A percentile compares a stretch with the other conserved stretches of the same genome.
Evolutionary conservation across 2,797 vertebrate species (phyloP).

Genomic region (Pristis pectinata): DNA sequence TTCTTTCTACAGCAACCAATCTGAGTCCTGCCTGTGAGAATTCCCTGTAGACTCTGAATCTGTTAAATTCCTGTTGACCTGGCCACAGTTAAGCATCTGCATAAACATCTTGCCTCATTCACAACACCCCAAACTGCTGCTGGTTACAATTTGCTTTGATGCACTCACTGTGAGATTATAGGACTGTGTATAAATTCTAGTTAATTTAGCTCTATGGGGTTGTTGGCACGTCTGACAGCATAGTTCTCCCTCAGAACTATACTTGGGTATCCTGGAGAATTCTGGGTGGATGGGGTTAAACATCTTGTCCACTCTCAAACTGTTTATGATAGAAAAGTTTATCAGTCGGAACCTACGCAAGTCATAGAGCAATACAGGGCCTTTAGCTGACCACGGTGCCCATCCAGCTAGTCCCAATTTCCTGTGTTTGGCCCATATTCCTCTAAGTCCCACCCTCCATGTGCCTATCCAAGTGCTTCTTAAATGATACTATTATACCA

Average conservation of each 20-base stretch:
- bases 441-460: no score
- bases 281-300: not conserved
- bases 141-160: not conserved
- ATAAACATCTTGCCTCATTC: not conserved
- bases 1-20: not conserved
- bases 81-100: not conserved
- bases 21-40: not conserved
- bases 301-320: no score
- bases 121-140: not conserved
- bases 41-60: not conserved
- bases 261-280: not conserved
- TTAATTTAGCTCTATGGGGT: not conserved
- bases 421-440: no score
- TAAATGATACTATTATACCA: no score
- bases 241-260: not conserved
- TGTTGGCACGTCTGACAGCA: not conserved
- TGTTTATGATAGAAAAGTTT: not conserved
- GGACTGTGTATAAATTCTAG: no score
- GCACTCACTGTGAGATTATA: not conserved
- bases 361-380: no score
- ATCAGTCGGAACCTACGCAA: not conserved
- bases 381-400: no score
- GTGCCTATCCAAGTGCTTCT: no score
- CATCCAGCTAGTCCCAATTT: no score
- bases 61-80: not conserved